phyloP scores from a whole-genome alignment of 2,888 invertebrate species.

The Nephrotoma flavescens region DNA sequence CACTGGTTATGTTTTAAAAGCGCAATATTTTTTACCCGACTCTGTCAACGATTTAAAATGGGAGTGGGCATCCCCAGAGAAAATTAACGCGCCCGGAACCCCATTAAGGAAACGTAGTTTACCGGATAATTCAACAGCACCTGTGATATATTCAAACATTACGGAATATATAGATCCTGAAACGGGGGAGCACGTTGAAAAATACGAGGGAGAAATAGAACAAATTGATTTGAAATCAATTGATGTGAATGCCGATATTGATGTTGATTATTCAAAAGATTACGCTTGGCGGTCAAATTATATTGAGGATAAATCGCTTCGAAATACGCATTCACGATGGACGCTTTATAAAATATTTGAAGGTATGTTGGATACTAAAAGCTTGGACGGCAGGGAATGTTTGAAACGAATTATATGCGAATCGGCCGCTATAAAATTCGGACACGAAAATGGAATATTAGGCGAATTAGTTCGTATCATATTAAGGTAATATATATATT shows the following conservation, averaged over 20 bases:
- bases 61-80: constrained; percentile 17
- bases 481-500: constrained; percentile 42
- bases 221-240: neutral
- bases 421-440: constrained; percentile 51
- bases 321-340: constrained; percentile 39
- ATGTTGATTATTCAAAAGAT: neutral
- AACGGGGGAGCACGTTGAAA: neutral
- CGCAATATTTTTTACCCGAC: constrained; percentile 22
- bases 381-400: constrained; percentile 51
- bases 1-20: constrained; percentile 26
- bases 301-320: neutral
- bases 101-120: neutral
- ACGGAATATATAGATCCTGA: neutral
- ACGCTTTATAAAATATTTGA: constrained; percentile 49
- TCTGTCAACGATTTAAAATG: constrained; percentile 11
- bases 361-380: constrained; percentile 42
- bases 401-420: constrained; percentile 63
- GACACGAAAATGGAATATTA: constrained; percentile 52
- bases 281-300: neutral
- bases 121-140: neutral
- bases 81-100: neutral
- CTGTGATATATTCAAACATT: neutral
- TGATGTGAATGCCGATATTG: neutral
- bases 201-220: neutral
- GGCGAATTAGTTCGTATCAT: constrained; percentile 61